Evolutionary conservation across 2,888 invertebrate genomes (phyloP), one percentile per base, ranked within the genome.

Genomic region (Chymomyza amoena): DNA sequence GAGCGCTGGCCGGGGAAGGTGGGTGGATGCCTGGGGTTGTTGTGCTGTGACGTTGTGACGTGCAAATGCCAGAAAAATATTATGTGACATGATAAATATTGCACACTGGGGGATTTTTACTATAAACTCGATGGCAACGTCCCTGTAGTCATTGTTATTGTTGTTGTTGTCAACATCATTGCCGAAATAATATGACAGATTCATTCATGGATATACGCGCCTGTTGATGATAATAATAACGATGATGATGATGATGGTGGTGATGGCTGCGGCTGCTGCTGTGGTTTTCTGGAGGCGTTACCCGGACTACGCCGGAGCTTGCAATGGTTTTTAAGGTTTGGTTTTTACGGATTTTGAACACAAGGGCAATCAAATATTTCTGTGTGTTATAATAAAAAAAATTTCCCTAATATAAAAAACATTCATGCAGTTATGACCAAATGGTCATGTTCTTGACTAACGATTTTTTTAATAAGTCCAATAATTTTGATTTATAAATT

Each of bases 1-100:
- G 52, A 32, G 57, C 13, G 7, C 20, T 59, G 57, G 15, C 18
- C n/a, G 50, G n/a, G 54, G 69, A 56, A 32, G 36, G 50, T 25
- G 20, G 20, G 7, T 57, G 57, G 25, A 45, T 25, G 16, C 50
- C 45, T 45, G 50, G 28, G 39, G 39, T 59, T 50, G 36, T 18
- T 16, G 32, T n/a, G 18, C 51, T 54, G 13, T 36, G 63, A 15
- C 72, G 77, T 70, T 85, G 78, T 83, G 84, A 82, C 84, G 83
- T 87, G 88, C 87, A 88, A 90, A 89, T 89, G 89, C 87, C 89
- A 89, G 81, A 88, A 89, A 89, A 89, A 88, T 88, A 88, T 89
- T 85, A 89, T 83, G 81, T 83, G 83, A 89, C 81, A 89, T 88
- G 85, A 85, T 88, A 85, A 85, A 88, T 85, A 85, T 88, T 85